Evolutionary conservation across 1,140 invertebrate genomes (phyloP).

Genomic region (Lordiphosa stackelbergi): DNA sequence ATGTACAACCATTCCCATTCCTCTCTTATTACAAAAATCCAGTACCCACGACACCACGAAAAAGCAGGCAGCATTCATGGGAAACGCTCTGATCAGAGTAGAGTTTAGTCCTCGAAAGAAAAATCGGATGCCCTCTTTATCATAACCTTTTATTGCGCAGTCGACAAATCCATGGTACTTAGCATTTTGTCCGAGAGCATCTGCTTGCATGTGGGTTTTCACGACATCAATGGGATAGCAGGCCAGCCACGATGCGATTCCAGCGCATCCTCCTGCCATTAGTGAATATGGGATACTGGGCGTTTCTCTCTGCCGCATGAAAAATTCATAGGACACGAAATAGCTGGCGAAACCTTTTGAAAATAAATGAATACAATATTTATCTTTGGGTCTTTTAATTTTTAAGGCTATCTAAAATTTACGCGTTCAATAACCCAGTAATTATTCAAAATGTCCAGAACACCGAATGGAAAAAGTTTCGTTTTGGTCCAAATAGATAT

Average conservation of each 20-base stretch:
- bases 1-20: slow-evolving; percentile 38
- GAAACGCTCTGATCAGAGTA: slow-evolving; percentile 90
- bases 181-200: slow-evolving; percentile 78
- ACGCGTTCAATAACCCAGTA: too few relatives aligned
- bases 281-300: slow-evolving; percentile 81
- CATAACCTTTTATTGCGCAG: slow-evolving; percentile 84
- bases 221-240: slow-evolving; percentile 93
- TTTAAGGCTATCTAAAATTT: too few relatives aligned
- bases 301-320: slow-evolving; percentile 78
- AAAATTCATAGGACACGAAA: slow-evolving; percentile 84
- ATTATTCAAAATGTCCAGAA: too few relatives aligned
- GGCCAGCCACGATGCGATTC: slow-evolving; percentile 89
- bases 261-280: slow-evolving; percentile 88
- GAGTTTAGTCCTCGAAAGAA: slow-evolving; percentile 86
- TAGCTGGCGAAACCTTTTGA: slow-evolving; percentile 78
- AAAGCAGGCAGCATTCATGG: slow-evolving; percentile 94
- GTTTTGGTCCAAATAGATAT: too few relatives aligned
- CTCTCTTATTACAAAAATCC: slow-evolving; percentile 39
- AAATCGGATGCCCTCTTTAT: slow-evolving; percentile 83
- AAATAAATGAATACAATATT: slow-evolving; percentile 8
- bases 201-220: slow-evolving; percentile 91
- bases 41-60: slow-evolving; percentile 88
- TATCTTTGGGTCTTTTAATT: too few relatives aligned
- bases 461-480: too few relatives aligned
- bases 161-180: slow-evolving; percentile 84